These are phyloP conservation scores for Mylabris sibirica DNA, from an alignment of 2,888 invertebrate genomes.

Conservation along the genomic window DNA sequence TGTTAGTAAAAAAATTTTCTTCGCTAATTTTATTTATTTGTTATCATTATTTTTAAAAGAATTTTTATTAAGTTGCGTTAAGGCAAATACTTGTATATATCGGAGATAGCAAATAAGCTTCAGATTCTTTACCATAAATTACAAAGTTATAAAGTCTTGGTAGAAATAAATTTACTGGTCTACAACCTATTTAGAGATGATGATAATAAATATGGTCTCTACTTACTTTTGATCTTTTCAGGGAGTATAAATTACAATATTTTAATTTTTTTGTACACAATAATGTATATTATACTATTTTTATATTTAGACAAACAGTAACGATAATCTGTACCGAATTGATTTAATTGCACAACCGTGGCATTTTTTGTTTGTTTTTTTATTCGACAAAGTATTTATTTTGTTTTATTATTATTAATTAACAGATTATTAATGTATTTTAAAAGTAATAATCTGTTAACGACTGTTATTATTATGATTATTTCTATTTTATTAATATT, in stretches of 20 bases:
- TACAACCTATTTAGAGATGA: too few relatives aligned
- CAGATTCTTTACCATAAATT: background rate
- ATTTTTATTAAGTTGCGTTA: too few relatives aligned
- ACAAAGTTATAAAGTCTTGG: background rate
- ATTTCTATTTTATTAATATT: constrained; percentile 5
- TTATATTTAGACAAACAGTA: constrained; percentile 17
- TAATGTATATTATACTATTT: constrained; percentile 25
- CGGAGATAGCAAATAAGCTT: background rate
- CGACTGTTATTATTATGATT: constrained; percentile 15
- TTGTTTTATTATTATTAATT: background rate
- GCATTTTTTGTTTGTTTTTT: constrained; percentile 2
- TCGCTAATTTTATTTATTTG: too few relatives aligned
- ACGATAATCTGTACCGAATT: constrained; percentile 12
- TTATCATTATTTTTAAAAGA: too few relatives aligned
- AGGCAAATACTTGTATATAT: constrained; percentile 4
- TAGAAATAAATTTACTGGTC: too few relatives aligned
- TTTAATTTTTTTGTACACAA: constrained; percentile 13
- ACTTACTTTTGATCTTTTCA: background rate
- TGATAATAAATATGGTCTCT: background rate
- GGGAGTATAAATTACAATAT: background rate
- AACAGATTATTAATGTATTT: constrained; percentile 2
- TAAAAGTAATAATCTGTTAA: constrained; percentile 3
- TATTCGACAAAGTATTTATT: constrained; percentile 7
- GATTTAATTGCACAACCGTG: constrained; percentile 14
- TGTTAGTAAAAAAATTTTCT: too few relatives aligned